Conservation (phyloP, 2,888 invertebrate species). For the Nematopogon swammerdamellus region DNA sequence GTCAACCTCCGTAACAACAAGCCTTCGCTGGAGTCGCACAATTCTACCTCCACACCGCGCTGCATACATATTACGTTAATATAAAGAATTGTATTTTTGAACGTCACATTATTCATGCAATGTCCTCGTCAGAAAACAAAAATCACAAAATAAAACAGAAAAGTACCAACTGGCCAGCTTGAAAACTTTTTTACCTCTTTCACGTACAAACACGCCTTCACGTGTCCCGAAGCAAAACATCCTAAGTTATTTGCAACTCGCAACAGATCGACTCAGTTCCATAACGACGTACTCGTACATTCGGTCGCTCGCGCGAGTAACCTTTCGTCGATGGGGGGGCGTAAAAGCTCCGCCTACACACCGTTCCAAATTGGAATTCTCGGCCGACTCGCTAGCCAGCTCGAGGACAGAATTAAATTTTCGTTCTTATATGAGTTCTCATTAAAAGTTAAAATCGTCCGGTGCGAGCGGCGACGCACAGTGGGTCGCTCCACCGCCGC, state of each 20-base stretch:
- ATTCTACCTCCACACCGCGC: background rate
- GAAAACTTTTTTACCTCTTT: conserved; percentile 53
- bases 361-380: conserved; percentile 57
- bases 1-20: no score
- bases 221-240: conserved; percentile 26
- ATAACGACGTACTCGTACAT: conserved; percentile 42
- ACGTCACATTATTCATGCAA: conserved; percentile 53
- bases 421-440: background rate
- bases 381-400: conserved; percentile 53
- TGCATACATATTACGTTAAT: no score
- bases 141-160: conserved; percentile 49
- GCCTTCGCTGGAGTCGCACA: no score
- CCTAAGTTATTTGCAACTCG: conserved; percentile 33
- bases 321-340: conserved; percentile 6
- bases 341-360: conserved; percentile 54
- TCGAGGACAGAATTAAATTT: background rate
- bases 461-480: conserved; percentile 30
- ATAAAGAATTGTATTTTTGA: conserved; percentile 18
- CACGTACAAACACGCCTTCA: conserved; percentile 23
- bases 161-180: conserved; percentile 53
- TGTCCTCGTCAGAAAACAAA: conserved; percentile 51
- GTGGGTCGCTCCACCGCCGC: conserved; percentile 53
- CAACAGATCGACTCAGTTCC: conserved; percentile 42
- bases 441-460: background rate
- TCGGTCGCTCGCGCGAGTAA: no score